A percentile compares a stretch with the other conserved stretches of the same genome.
Conservation (phyloP, 2,888 invertebrate species). For the Trachelus troglodyta region DNA sequence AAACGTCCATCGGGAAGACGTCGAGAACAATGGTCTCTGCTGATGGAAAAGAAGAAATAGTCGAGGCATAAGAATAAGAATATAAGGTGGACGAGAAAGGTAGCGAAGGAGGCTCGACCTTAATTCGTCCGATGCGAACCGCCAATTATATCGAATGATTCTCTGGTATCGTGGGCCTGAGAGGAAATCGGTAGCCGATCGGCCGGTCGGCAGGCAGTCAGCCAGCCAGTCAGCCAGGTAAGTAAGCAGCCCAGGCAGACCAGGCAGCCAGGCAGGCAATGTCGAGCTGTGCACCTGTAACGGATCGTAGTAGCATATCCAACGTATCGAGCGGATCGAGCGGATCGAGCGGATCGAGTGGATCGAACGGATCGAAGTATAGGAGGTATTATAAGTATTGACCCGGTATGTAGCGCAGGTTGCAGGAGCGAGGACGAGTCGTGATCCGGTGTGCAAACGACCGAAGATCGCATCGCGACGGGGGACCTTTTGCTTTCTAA, state of each 20-base stretch:
- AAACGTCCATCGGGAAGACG: not conserved
- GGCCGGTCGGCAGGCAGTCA: slow-evolving; percentile 3
- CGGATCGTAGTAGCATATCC: not conserved
- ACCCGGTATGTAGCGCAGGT: slow-evolving; percentile 12
- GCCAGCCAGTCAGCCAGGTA: too few relatives aligned
- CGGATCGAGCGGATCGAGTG: not conserved
- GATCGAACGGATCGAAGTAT: not conserved
- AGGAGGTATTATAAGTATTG: not conserved
- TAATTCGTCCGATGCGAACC: slow-evolving; percentile 26
- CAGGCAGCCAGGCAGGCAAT: not conserved
- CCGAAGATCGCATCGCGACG: slow-evolving; percentile 26
- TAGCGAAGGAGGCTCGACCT: slow-evolving; percentile 7
- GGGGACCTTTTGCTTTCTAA: slow-evolving; percentile 64
- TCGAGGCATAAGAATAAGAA: not conserved
- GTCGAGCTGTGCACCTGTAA: slow-evolving; percentile 7
- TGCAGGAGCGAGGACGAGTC: slow-evolving; percentile 58
- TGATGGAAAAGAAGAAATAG: slow-evolving; percentile 1
- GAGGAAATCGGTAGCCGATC: slow-evolving; percentile 21
- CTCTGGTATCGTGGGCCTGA: not conserved
- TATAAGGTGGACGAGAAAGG: too few relatives aligned
- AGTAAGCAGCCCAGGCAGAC: not conserved
- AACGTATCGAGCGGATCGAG: not conserved
- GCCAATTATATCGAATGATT: slow-evolving; percentile 29
- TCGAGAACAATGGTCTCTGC: not conserved
- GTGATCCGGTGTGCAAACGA: slow-evolving; percentile 55